Conservation (phyloP, 2,888 invertebrate species). For the Synanthedon andrenaeformis region DNA sequence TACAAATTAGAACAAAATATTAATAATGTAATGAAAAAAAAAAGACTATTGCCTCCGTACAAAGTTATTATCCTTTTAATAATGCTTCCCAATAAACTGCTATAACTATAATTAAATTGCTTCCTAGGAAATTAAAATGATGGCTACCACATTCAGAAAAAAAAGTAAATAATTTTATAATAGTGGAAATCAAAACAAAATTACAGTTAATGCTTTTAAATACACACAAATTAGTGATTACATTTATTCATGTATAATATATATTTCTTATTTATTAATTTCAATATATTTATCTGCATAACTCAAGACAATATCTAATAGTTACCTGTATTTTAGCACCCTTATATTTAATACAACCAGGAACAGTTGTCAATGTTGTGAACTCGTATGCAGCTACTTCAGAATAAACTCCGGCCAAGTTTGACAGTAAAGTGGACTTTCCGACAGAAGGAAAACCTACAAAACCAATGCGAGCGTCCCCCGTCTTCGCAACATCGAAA, state of each 20-base stretch:
- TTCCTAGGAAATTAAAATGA: neutral
- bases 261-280: no score
- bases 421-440: slow-evolving; percentile 96
- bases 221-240: neutral
- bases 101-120: no score
- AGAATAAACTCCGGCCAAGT: slow-evolving; percentile 98
- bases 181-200: neutral
- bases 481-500: slow-evolving; percentile 99
- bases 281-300: no score
- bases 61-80: neutral
- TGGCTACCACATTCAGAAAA: no score
- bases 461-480: slow-evolving; percentile 98
- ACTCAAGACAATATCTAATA: no score
- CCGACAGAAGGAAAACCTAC: slow-evolving; percentile 99
- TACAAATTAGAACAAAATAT: neutral
- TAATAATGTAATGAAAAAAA: neutral
- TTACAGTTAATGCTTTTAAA: no score
- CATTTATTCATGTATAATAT: neutral
- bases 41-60: neutral
- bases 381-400: slow-evolving; percentile 99
- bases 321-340: slow-evolving; percentile 96
- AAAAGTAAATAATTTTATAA: neutral
- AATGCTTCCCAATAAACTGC: neutral
- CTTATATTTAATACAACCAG: slow-evolving; percentile 98
- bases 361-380: slow-evolving; percentile 98